phyloP scores from a whole-genome alignment of 2,888 invertebrate genomes.

The Perizoma flavofasciatum region DNA sequence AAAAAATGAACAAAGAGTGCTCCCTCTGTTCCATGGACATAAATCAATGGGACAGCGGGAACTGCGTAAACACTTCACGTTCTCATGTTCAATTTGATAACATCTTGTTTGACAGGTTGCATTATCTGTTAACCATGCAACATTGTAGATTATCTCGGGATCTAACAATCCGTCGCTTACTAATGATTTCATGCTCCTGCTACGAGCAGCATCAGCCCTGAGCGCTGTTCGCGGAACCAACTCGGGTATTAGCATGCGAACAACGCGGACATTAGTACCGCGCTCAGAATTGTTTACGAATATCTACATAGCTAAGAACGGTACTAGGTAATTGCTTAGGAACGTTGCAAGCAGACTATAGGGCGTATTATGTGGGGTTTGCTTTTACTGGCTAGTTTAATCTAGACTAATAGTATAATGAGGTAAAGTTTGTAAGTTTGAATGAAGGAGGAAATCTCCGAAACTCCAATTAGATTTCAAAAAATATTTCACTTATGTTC shows the following conservation, averaged over 20 bases:
- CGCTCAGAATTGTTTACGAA: slow-evolving; percentile 9
- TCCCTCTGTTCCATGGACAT: no score
- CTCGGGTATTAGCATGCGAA: slow-evolving; percentile 12
- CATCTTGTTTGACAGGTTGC: neutral
- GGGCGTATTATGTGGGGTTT: neutral
- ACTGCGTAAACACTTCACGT: neutral
- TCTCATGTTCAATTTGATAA: neutral
- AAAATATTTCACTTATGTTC: no score
- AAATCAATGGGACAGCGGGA: no score
- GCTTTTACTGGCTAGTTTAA: no score
- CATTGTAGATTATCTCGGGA: neutral
- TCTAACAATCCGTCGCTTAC: slow-evolving; percentile 10
- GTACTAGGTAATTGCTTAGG: neutral
- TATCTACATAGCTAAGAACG: neutral
- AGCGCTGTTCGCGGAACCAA: slow-evolving; percentile 5
- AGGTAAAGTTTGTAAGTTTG: no score
- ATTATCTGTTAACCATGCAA: neutral
- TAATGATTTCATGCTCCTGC: slow-evolving; percentile 13
- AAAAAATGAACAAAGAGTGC: no score
- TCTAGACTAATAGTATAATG: no score
- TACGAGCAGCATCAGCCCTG: neutral
- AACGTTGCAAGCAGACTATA: slow-evolving; percentile 1
- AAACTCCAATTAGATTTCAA: no score
- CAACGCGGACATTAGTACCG: slow-evolving; percentile 12
- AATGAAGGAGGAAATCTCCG: no score